Evolutionary conservation across 2,113 vertebrate genomes (phyloP), one percentile per base, ranked within the genome.

Genomic region (Neolamprologus devosi): DNA sequence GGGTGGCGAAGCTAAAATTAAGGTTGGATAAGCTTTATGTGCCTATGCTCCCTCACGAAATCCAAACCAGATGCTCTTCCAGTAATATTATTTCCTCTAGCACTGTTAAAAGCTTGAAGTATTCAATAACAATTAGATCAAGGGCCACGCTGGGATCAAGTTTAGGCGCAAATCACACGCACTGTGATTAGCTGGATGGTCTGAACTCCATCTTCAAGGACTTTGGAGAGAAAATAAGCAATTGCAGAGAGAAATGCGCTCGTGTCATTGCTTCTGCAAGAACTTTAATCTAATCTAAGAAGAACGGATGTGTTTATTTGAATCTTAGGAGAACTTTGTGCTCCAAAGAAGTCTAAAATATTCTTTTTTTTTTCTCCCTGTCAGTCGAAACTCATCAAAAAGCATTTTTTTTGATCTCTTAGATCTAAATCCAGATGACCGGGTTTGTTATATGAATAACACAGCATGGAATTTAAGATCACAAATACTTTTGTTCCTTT

Each of bases 101-200:
- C 79, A 68, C 42, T 60, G 57, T 47, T 88, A 90, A 92, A 85
- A 82, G 63, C 65, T 63, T 87, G 80, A 88, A 88, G 86, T 86
- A 78, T 88, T 91, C 53, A 51, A 40, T 82, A 86, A 86, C 84
- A 87, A 90, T 84, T 58, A 89, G 80, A 80, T 91, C 23, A 89
- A 89, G 82, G 88, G 81, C 63, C 81, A 60, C 40, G 8, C 51
- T 33, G 81, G 80, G 88, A 92, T 85, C 86, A 81, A 23, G 86
- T 87, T 82, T 81, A 89, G 84, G 75, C 13, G 4, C n/a, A 54
- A 60, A 60, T 33, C 57, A 58, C 45, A 85, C 82, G 14, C 80
- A 84, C 86, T 86, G 60, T 53, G n/a, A 53, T 26, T 58, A 75
- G 63, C 80, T 78, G 51, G 80, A 84, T 54, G 68, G 58, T 85